Percentiles rank a stretch among this genome's conserved stretches.
These are phyloP conservation scores for Meloe dianella DNA, from an alignment of 2,888 invertebrate genomes.

Conservation along the genomic window DNA sequence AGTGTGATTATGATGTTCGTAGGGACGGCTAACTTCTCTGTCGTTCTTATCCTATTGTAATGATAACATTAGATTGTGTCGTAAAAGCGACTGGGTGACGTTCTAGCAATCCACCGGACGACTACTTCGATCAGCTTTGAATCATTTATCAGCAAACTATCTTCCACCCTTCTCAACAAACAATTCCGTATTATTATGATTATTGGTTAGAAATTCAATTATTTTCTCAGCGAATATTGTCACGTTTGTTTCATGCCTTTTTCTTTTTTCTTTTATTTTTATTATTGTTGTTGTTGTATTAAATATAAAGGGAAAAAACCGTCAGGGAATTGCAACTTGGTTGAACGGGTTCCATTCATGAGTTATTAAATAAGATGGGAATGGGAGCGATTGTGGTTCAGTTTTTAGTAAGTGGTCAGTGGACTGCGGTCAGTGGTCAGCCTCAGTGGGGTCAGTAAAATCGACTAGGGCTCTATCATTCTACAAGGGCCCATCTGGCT, in stretches of 20 bases:
- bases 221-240: slow-evolving; percentile 11
- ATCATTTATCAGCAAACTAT: slow-evolving; percentile 54
- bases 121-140: slow-evolving; percentile 50
- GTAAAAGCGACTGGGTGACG: slow-evolving; percentile 51
- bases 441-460: slow-evolving; percentile 31
- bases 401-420: slow-evolving; percentile 24
- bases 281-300: slow-evolving; percentile 3
- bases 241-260: slow-evolving; percentile 4
- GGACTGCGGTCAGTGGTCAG: slow-evolving; percentile 32
- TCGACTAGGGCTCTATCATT: slow-evolving; percentile 37
- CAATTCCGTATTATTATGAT: slow-evolving; percentile 12
- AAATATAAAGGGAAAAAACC: neutral
- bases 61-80: slow-evolving; percentile 54
- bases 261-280: neutral
- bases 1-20: slow-evolving; percentile 47
- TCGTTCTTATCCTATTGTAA: slow-evolving; percentile 56
- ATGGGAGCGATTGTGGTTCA: slow-evolving; percentile 13
- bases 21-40: slow-evolving; percentile 44
- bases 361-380: slow-evolving; percentile 15
- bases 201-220: slow-evolving; percentile 13
- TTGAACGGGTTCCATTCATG: slow-evolving; percentile 11
- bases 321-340: neutral
- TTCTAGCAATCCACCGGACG: slow-evolving; percentile 38
- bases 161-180: slow-evolving; percentile 18
- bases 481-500: slow-evolving; percentile 46